Base-by-base conservation (phyloP, 2,888 invertebrate genomes). In the Leucoptera coffeella region DNA sequence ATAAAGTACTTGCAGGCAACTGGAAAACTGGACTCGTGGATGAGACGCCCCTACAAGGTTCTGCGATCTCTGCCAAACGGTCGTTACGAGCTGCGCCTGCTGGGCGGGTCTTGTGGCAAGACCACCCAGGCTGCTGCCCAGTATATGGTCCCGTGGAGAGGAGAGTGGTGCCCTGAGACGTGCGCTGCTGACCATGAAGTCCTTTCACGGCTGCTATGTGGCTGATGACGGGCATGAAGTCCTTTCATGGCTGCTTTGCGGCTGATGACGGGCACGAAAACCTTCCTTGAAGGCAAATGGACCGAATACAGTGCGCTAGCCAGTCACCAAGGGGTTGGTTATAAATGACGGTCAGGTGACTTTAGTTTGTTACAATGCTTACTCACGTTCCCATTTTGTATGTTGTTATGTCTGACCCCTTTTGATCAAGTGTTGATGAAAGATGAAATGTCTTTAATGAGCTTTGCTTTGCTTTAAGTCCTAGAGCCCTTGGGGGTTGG, bases 131-230 rank as follows among this genome's bases (percentile, higher is more conserved):
- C 34, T 4, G 33, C 29, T 2, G 30, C 32, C 7, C 28, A 34
- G 24, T 33, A 29, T 19, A 34, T 37, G 35, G 30, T 35, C 26
- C 30, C 30, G 4, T 33, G 35, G 35, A 27, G 25, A 8, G 33
- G 32, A 15, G 32, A 32, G 25, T 33, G 23, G 30, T 12, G 11
- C 12, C 21, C 22, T 15, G 27, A 27, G 7, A 12, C 27, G 2
- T 27, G 27, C 11, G 22, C 27, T 4, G 22, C 22, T 21, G 10
- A 21, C n/a, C 8, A 8, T 17, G 17, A 7, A 8, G 6, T 17
- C 8, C 8, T 17, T 5, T 8, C 8, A 7, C 8, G 8, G 17
- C 17, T 8, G 17, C 8, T 8, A 17, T 17, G 17, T 17, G 6
- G 5, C 17, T 17, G 5, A 17, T 17, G n/a, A n/a, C n/a, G n/a